phyloP scores from a whole-genome alignment of 1,140 invertebrate species.

The Muscidifurax raptorellus region DNA sequence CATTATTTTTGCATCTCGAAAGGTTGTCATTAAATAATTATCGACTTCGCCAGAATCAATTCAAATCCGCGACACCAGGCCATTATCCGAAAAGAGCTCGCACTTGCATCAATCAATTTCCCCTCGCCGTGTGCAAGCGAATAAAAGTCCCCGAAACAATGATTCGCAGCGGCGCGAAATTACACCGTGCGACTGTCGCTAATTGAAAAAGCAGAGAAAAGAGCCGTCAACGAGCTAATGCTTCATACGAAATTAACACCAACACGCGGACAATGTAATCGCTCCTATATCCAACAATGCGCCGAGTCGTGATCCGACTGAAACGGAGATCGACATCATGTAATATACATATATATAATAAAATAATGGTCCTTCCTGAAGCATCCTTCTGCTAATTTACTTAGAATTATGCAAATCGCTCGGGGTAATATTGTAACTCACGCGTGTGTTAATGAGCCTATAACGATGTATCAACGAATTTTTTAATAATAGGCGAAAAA shows the following conservation, averaged over 20 bases:
- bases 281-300: background rate
- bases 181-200: slow-evolving; percentile 24
- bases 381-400: background rate
- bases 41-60: background rate
- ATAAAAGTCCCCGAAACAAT: slow-evolving; percentile 16
- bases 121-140: background rate
- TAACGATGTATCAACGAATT: background rate
- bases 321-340: background rate
- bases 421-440: background rate
- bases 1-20: background rate
- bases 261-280: background rate
- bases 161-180: background rate
- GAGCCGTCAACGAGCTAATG: slow-evolving; percentile 31
- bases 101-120: slow-evolving; percentile 14
- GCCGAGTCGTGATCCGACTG: background rate
- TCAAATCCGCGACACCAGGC: too few species aligned
- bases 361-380: background rate
- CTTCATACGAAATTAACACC: slow-evolving; percentile 8
- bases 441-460: background rate
- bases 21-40: background rate
- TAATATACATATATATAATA: background rate
- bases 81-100: background rate
- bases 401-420: background rate
- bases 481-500: background rate
- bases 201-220: slow-evolving; percentile 16